Evolutionary conservation across 2,888 invertebrate species (phyloP).

Genomic region (Dasypolia templi): DNA sequence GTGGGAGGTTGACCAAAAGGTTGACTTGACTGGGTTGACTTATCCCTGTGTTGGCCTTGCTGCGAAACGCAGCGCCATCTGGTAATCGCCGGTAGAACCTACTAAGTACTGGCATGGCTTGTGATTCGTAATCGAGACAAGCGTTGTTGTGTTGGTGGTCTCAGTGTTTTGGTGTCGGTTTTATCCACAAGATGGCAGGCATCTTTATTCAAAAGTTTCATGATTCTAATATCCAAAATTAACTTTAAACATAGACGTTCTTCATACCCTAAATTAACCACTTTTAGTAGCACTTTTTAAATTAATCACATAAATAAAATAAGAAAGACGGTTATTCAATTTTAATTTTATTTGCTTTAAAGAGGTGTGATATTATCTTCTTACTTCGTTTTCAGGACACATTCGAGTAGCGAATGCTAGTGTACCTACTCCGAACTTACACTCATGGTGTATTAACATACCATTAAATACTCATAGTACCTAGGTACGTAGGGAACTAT

Average conservation of each 20-base stretch:
- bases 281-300: not conserved
- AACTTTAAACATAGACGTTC: not conserved
- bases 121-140: not conserved
- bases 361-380: no score
- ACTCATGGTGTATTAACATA: no score
- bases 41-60: not conserved
- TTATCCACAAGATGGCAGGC: constrained; percentile 51
- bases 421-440: not conserved
- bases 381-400: not conserved
- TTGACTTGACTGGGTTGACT: not conserved
- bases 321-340: not conserved
- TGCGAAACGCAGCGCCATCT: constrained; percentile 44
- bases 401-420: not conserved
- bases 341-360: not conserved
- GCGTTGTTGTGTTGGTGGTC: constrained; percentile 6
- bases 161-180: constrained; percentile 5
- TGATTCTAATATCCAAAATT: not conserved
- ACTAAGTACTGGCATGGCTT: not conserved
- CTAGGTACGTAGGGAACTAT: not conserved
- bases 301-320: not conserved
- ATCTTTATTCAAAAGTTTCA: not conserved
- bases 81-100: constrained; percentile 10
- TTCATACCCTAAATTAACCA: not conserved
- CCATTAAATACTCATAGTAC: not conserved
- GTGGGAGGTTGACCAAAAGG: constrained; percentile 17